Base-by-base conservation (phyloP, 2,888 invertebrate genomes). In the Dendrolimus pini region DNA sequence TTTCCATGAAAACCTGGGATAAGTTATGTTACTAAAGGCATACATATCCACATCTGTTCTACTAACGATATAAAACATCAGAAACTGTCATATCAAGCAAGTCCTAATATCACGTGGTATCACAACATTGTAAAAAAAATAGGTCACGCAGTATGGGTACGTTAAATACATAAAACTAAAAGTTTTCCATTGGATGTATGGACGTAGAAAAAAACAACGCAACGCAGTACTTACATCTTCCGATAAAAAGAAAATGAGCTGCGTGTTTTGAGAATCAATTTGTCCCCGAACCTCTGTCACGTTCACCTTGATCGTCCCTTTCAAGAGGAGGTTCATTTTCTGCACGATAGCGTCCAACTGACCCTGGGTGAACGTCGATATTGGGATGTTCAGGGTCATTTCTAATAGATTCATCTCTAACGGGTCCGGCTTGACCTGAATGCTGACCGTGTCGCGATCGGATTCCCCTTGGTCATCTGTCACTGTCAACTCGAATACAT, bases 401-500 rank as follows among this genome's bases (percentile, higher is more conserved):
- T 98, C 96, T 7, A 98, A 93, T 55, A 97, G 91, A 80, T 96
- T 94, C 73, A 93, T 91, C 57, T 95, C 85, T 67, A 95, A 90
- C 0, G 95, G 94, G 86, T 97, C 96, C 65, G 92, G 83, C 75
- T 96, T 96, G 0, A 98, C 96, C 69, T 95, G 68, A 2, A 98
- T 92, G 58, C 95, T 96, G 30, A 96, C 96, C 0, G 95, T 94
- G 78, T 98, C 97, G 13, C 94, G 94, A 66, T 93, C 94, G 0
- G 94, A 94, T 58, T 96, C 91, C 0, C 98, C 98, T 79, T 98
- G 97, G 66, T 96, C 96, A 80, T 98, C 98, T 53, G 92, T 95
- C 1, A 98, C 98, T n/a, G 95, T 95, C 59, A 98, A 86, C 72
- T 95, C 95, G 76, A 98, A 98, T 2, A 97, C 93, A 78, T 98